Evolutionary conservation across 2,797 vertebrate genomes (phyloP).

Genomic region (Chlorospingus flavigularis): DNA sequence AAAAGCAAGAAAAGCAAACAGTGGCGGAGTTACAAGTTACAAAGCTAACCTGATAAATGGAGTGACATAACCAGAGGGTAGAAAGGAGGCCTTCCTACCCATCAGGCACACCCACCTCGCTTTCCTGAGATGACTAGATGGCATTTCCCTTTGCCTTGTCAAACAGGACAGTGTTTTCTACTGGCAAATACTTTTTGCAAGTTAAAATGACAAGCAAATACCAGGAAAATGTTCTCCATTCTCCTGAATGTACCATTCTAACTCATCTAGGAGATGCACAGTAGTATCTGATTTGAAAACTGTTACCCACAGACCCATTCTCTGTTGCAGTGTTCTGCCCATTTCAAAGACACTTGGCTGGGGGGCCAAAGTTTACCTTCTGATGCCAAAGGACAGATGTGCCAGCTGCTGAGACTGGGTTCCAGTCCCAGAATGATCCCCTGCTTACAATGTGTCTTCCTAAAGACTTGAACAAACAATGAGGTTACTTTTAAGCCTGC

Average conservation of each 20-base stretch:
- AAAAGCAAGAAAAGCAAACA: neutral
- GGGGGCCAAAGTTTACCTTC: conserved; percentile 65
- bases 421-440: conserved; percentile 83
- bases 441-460: conserved; percentile 83
- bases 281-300: neutral
- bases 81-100: neutral
- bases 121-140: neutral
- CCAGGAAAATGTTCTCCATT: neutral
- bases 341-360: neutral
- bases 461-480: conserved; percentile 74
- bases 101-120: accelerated
- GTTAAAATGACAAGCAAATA: neutral
- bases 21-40: neutral
- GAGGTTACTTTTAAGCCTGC: neutral
- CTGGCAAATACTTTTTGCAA: neutral
- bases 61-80: neutral
- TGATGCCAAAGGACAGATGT: conserved; percentile 79
- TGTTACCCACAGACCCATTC: neutral
- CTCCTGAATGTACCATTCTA: neutral
- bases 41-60: neutral
- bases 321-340: neutral
- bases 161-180: neutral
- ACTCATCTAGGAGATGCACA: neutral
- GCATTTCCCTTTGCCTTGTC: neutral
- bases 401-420: conserved; percentile 81